Percentiles rank a stretch among this genome's conserved stretches.
These are phyloP conservation scores for Gadus chalcogrammus DNA, from an alignment of 2,113 vertebrate genomes.

Conservation along the genomic window DNA sequence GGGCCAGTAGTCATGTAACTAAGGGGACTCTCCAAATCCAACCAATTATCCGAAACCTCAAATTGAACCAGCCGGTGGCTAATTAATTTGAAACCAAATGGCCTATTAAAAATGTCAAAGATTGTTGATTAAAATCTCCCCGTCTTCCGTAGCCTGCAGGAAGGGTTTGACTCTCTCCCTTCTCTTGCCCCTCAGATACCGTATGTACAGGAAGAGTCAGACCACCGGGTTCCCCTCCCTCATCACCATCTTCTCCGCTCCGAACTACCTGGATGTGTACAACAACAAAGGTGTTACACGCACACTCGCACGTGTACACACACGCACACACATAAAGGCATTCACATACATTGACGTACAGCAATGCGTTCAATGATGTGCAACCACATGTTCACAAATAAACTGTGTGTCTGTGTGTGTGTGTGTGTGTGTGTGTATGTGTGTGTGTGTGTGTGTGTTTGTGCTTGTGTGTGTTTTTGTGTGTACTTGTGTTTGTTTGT, in stretches of 20 bases:
- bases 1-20: too few relatives aligned
- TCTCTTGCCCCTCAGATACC: slow-evolving; percentile 62
- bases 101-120: too few relatives aligned
- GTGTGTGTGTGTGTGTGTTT: slow-evolving; percentile 15
- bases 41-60: too few relatives aligned
- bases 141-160: too few relatives aligned
- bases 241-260: slow-evolving; percentile 82
- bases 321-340: not conserved
- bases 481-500: not conserved
- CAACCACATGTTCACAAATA: too few relatives aligned
- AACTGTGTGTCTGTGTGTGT: not conserved
- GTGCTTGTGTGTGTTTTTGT: not conserved
- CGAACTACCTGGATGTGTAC: slow-evolving; percentile 82
- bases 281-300: slow-evolving; percentile 76
- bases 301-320: not conserved
- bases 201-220: slow-evolving; percentile 83
- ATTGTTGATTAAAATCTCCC: too few relatives aligned
- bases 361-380: not conserved
- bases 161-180: too few relatives aligned
- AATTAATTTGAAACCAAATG: too few relatives aligned
- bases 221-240: slow-evolving; percentile 81
- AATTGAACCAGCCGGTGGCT: too few relatives aligned
- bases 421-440: slow-evolving; percentile 16
- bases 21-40: too few relatives aligned
- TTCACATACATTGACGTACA: not conserved